These are phyloP conservation scores for Cynopterus sphinx DNA, from an alignment of 2,797 vertebrate species.

Conservation along the genomic window DNA sequence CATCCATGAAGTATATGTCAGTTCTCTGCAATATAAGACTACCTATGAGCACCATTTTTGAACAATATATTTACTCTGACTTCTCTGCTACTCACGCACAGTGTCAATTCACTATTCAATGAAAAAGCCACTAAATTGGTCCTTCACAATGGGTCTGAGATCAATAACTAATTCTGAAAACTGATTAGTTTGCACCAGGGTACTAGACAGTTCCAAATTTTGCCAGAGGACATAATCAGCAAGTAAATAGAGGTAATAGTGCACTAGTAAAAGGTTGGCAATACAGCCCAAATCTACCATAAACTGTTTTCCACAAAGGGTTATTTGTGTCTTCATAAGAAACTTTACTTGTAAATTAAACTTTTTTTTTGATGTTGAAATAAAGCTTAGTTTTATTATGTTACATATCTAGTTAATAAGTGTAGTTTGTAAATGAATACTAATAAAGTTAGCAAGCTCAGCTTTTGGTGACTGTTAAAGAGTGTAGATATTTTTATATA, in stretches of 20 bases:
- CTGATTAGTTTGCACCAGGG: constrained; percentile 97
- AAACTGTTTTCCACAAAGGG: constrained; percentile 73
- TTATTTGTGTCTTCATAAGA: constrained; percentile 70
- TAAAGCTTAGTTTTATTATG: constrained; percentile 77
- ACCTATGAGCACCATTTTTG: constrained; percentile 63
- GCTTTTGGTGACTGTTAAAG: constrained; percentile 84
- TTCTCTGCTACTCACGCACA: constrained; percentile 63
- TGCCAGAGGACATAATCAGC: constrained; percentile 97
- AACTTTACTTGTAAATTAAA: constrained; percentile 75
- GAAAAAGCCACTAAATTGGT: constrained; percentile 90
- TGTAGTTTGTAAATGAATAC: constrained; percentile 79
- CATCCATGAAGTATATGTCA: constrained; percentile 64
- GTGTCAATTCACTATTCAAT: constrained; percentile 85
- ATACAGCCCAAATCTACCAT: constrained; percentile 73
- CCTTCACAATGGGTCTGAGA: constrained; percentile 87
- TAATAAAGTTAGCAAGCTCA: constrained; percentile 80
- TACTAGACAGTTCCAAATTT: constrained; percentile 91
- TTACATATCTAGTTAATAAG: constrained; percentile 74
- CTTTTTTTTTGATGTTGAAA: constrained; percentile 70
- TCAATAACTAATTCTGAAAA: constrained; percentile 99
- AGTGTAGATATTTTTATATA: constrained; percentile 83
- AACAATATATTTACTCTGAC: constrained; percentile 80
- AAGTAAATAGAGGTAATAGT: constrained; percentile 91
- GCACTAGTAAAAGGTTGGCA: constrained; percentile 85
- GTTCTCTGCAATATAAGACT: constrained; percentile 68